Evolutionary conservation across 2,797 vertebrate genomes (phyloP).

Genomic region (Glossophaga mutica): DNA sequence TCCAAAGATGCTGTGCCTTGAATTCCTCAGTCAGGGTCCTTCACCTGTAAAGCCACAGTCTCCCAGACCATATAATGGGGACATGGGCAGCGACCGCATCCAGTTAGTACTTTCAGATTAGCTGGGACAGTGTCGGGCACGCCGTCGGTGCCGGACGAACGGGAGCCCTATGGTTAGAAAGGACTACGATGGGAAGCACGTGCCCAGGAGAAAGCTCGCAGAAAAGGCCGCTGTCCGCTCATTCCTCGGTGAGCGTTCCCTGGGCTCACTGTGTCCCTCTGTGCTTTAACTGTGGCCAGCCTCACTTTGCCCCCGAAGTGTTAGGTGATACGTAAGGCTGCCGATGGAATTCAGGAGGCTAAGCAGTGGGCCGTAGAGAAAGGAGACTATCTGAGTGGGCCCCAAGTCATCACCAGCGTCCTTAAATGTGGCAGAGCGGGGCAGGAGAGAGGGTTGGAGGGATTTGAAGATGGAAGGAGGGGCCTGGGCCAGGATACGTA

Average conservation of each 20-base stretch:
- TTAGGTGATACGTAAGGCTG: neutral
- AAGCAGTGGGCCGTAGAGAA: neutral
- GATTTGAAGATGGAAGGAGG: neutral
- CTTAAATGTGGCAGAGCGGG: neutral
- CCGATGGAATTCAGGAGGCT: neutral
- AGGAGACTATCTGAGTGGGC: neutral
- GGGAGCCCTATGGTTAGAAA: neutral
- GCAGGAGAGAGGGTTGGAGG: neutral
- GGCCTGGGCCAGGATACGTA: fast-evolving
- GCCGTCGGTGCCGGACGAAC: neutral
- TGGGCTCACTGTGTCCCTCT: neutral
- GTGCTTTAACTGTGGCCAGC: neutral
- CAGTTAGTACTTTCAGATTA: neutral
- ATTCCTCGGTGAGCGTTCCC: neutral
- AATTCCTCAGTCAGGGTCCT: neutral
- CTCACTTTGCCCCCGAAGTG: neutral
- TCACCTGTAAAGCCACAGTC: neutral
- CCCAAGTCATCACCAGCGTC: neutral
- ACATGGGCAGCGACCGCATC: neutral
- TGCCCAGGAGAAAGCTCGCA: neutral
- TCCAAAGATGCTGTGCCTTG: neutral
- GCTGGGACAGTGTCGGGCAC: neutral
- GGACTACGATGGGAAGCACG: fast-evolving
- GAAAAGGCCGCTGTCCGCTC: neutral
- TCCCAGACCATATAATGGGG: neutral